Base-by-base conservation (phyloP, 2,797 vertebrate genomes). In the Lithobates sylvaticus region DNA sequence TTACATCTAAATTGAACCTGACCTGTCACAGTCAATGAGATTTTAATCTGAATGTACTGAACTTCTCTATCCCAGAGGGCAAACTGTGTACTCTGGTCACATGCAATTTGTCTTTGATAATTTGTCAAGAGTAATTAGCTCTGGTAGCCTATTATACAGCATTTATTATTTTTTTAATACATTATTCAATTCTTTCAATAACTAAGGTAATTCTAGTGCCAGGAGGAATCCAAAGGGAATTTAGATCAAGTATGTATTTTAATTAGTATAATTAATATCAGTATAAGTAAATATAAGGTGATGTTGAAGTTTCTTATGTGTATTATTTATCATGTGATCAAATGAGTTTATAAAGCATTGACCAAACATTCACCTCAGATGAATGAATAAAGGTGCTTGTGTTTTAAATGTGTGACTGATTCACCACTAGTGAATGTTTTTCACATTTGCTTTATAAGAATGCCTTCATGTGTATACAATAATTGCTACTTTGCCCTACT, bases 11-110 rank as follows among this genome's bases (percentile, higher is more conserved):
- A 86, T 86, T 86, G 78, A 86, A 86, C 84, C 64, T 86, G 84
- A 86, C 84, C 84, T 86, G 84, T 86, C 78, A 86, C 78, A 86
- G 84, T 86, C 84, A 81, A 86, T 81, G 84, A 78, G 84, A 86
- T 86, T 76, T 81, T 86, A 86, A 86, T 81, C 78, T 76, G 78
- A 75, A 80, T 58, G 71, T 69, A 86, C 71, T 86, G 84, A 86
- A 86, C 84, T 81, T 78, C 71, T 23, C 7, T 70, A 81, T 86
- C 78, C 84, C 78, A 23, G 71, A 78, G 76, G 72, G 84, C 61
- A 86, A 76, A 86, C 84, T 81, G 84, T 81, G 84, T 76, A 75
- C 58, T 68, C 71, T 81, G 78, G 78, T 76, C 84, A 80, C 71
- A 86, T 81, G 78, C 84, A 86, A 86, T 81, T 86, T 86, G 64